Evolutionary conservation across 92 coral and sea anemone species (phyloP).

Genomic region (Epizoanthus ramosus): DNA sequence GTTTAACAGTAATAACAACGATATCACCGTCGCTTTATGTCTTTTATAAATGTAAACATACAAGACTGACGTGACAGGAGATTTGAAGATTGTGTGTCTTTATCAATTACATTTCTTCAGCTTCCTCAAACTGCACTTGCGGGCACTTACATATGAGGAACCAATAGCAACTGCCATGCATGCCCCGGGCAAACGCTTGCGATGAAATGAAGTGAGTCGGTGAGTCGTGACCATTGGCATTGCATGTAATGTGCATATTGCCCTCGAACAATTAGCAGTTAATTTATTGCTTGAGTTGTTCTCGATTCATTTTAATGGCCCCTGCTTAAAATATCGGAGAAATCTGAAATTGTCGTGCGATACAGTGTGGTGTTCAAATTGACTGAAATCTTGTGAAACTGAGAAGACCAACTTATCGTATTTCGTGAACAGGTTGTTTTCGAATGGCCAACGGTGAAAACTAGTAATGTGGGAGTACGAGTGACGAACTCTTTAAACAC

Average conservation of each 20-base stretch:
- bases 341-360: background rate
- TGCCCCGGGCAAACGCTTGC: background rate
- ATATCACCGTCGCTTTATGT: no score
- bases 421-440: background rate
- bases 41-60: no score
- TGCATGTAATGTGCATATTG: background rate
- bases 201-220: background rate
- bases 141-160: no score
- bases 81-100: no score
- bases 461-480: background rate
- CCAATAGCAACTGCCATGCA: no score
- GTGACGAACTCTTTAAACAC: background rate
- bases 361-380: background rate
- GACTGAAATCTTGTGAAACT: background rate
- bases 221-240: background rate
- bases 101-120: no score
- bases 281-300: background rate
- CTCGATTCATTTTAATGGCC: background rate
- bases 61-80: no score
- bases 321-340: background rate
- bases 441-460: background rate
- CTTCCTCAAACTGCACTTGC: no score
- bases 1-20: no score
- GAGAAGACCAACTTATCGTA: background rate
- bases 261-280: background rate